Percentiles rank a stretch among this genome's conserved stretches.
phyloP scores from a whole-genome alignment of 2,113 vertebrate species.

The Tursiops truncatus region DNA sequence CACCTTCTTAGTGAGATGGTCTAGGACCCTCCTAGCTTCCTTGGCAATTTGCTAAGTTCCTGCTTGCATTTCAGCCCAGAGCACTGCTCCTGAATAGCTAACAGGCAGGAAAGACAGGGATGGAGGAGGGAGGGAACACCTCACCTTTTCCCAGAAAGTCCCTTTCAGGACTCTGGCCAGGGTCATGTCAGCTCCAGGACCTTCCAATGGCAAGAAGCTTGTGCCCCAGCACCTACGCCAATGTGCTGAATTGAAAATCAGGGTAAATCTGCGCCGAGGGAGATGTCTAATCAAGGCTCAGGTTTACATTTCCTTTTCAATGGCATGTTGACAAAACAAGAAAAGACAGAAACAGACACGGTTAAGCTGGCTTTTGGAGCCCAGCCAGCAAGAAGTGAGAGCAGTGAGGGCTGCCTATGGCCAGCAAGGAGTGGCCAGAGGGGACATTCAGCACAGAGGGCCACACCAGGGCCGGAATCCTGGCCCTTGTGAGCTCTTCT shows the following conservation, averaged over 20 bases:
- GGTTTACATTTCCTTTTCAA: conserved; percentile 63
- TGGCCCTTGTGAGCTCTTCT: not conserved
- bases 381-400: not conserved
- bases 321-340: conserved; percentile 69
- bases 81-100: not conserved
- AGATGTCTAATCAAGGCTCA: conserved; percentile 62
- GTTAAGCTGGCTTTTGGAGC: not conserved
- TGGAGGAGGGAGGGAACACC: no score
- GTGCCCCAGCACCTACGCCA: not conserved
- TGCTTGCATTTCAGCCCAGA: not conserved
- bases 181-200: not conserved
- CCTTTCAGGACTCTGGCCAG: not conserved
- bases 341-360: conserved; percentile 60
- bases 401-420: not conserved
- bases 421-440: not conserved
- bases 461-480: not conserved
- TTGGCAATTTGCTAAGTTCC: not conserved
- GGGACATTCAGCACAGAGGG: not conserved
- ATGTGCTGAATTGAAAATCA: conserved; percentile 30
- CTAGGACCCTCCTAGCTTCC: not conserved
- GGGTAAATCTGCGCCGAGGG: conserved; percentile 19
- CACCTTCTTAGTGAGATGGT: not conserved
- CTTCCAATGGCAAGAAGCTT: not conserved
- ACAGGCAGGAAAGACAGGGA: not conserved
- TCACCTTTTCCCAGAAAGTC: not conserved